These are phyloP conservation scores for Lepilemur septentrionalis DNA, from an alignment of 2,797 vertebrate species.

Conservation along the genomic window DNA sequence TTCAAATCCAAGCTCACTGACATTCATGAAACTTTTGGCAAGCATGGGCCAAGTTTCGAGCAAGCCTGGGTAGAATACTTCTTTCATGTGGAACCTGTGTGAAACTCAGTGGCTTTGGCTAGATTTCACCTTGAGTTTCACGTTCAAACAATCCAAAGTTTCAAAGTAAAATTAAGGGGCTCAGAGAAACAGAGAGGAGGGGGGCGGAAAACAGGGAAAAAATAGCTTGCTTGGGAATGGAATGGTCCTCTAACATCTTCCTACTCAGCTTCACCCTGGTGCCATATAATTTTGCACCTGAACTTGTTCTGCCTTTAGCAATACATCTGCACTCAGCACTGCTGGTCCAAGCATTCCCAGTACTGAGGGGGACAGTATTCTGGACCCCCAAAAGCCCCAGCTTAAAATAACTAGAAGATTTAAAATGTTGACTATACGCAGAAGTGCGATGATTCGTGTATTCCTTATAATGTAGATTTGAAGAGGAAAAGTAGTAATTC, in stretches of 20 bases:
- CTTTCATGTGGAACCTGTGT: conserved; percentile 64
- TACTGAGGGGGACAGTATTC: neutral
- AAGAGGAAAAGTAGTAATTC: neutral
- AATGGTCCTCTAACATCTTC: neutral
- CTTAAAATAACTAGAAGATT: neutral
- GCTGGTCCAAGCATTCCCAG: neutral
- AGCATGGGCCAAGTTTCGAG: conserved; percentile 67
- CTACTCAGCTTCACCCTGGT: neutral
- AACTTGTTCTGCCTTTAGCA: neutral
- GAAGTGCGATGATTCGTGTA: neutral
- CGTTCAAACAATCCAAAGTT: conserved; percentile 37
- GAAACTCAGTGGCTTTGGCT: conserved; percentile 53
- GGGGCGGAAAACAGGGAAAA: neutral
- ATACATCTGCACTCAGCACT: rapidly evolving
- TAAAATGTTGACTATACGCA: neutral
- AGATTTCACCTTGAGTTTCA: conserved; percentile 60
- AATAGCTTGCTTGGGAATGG: neutral
- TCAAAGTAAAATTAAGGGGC: conserved; percentile 18
- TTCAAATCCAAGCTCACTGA: conserved; percentile 63
- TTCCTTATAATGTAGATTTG: neutral
- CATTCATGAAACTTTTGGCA: conserved; percentile 62
- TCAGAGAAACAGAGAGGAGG: neutral
- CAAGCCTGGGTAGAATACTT: conserved; percentile 44
- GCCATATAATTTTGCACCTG: neutral
- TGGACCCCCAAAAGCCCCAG: neutral